These are phyloP conservation scores for Cepaea nemoralis DNA, from an alignment of 1,140 invertebrate species.

Conservation along the genomic window DNA sequence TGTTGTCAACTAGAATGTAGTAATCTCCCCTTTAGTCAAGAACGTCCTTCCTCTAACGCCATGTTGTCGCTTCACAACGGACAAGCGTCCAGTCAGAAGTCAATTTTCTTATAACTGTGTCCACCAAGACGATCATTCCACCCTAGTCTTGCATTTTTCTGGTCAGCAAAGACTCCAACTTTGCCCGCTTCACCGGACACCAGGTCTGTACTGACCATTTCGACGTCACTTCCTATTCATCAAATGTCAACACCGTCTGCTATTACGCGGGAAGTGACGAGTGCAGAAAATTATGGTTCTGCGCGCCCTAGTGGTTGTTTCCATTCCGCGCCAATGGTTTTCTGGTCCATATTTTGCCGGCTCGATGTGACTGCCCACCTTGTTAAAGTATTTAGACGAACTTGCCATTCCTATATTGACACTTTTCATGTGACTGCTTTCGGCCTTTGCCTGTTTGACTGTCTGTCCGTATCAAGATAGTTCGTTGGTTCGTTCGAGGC, in stretches of 20 bases:
- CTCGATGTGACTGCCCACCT: neutral
- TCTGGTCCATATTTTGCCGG: slow-evolving; percentile 1
- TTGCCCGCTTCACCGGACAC: neutral
- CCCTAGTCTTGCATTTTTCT: neutral
- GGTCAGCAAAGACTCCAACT: neutral
- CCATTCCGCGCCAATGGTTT: slow-evolving; percentile 17
- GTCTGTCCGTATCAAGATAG: too few species aligned
- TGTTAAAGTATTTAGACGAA: neutral
- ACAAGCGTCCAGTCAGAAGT: neutral
- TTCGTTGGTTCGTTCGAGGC: too few species aligned
- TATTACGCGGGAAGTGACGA: slow-evolving; percentile 2
- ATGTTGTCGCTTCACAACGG: too few species aligned
- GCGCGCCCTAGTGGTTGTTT: neutral
- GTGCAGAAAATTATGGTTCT: slow-evolving; percentile 21
- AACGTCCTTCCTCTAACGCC: too few species aligned
- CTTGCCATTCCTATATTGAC: neutral
- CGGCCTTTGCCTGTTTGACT: too few species aligned
- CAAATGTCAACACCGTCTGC: neutral
- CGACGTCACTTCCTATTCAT: slow-evolving; percentile 35
- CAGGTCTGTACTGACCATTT: slow-evolving; percentile 25
- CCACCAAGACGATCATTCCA: neutral
- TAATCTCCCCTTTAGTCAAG: too few species aligned
- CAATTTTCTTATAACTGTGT: neutral
- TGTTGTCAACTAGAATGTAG: too few species aligned
- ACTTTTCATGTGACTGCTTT: too few species aligned